Base-by-base conservation (phyloP, 2,888 invertebrate species). In the Danaus chrysippus region DNA sequence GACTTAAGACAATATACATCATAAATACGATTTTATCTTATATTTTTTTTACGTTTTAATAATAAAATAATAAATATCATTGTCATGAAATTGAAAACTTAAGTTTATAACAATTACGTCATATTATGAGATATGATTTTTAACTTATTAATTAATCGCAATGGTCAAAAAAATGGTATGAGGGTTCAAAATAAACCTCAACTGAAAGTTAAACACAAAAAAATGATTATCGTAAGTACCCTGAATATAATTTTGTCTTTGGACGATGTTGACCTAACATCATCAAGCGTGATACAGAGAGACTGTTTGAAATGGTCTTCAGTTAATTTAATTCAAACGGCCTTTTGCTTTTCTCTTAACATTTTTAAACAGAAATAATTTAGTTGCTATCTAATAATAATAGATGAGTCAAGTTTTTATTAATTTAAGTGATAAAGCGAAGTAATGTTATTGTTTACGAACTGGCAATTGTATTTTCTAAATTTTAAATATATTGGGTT, bases 261-360 rank as follows among this genome's bases (percentile, higher is more conserved):
- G 49, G 49, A 10, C 53, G 42, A 15, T 11, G 34, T 52, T 46
- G 15, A 17, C 17, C 17, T 62, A 61, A 61, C 56, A 55, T 57
- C 17, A 58, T 64, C 43, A 64, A 59, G 52, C 13, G 52, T 42
- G 10, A 44, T 59, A 42, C 59, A 54, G 44, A 57, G 54, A 56
- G 13, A 59, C 64, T 58, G 59, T 44, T 53, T 56, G 56, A 43
- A 58, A 62, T 65, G 62, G 41, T 42, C 54, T 59, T 44, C 57
- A 54, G 57, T 58, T 58, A 62, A 60, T 59, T 60, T 62, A 42
- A 61, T 55, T 56, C 58, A 55, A 61, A 64, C 43, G 55, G 41
- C 43, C 23, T n/a, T 46, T n/a, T 46, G 46, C 46, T 46, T 46
- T 13, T 15, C 3, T 46, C 15, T 1, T 15, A 5, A 46, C 9